A percentile compares a stretch with the other conserved stretches of the same genome.
phyloP scores from a whole-genome alignment of 2,888 invertebrate species.

The Zaprionus obscuricornis region DNA sequence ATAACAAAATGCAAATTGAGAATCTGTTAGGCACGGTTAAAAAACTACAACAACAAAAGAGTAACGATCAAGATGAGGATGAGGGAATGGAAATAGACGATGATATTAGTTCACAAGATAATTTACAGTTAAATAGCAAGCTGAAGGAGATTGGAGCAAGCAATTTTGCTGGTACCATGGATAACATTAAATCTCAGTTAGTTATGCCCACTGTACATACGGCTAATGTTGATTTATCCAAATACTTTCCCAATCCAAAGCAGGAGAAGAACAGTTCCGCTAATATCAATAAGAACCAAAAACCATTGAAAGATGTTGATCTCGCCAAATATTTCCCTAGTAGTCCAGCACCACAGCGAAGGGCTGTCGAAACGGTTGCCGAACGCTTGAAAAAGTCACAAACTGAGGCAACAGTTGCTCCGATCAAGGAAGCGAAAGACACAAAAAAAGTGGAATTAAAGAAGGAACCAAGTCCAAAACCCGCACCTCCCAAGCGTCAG shows the following conservation, averaged over 20 bases:
- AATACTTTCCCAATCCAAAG: slow-evolving; percentile 83
- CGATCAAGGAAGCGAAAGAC: slow-evolving; percentile 8
- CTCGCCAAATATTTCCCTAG: slow-evolving; percentile 83
- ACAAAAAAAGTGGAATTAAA: neutral
- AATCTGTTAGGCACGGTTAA: slow-evolving; percentile 73
- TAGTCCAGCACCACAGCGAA: slow-evolving; percentile 80
- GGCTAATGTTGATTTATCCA: slow-evolving; percentile 80
- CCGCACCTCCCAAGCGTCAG: slow-evolving; percentile 61
- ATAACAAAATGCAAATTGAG: slow-evolving; percentile 75
- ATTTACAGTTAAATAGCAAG: slow-evolving; percentile 69
- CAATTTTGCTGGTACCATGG: slow-evolving; percentile 82
- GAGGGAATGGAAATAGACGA: slow-evolving; percentile 74
- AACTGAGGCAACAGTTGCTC: slow-evolving; percentile 62
- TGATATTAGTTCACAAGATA: slow-evolving; percentile 50
- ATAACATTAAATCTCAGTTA: slow-evolving; percentile 81
- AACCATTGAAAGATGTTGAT: slow-evolving; percentile 82
- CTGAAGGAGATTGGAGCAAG: slow-evolving; percentile 82
- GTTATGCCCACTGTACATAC: slow-evolving; percentile 79
- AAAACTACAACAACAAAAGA: slow-evolving; percentile 53
- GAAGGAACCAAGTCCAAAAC: slow-evolving; percentile 31
- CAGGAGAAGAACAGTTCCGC: slow-evolving; percentile 70
- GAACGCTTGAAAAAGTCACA: slow-evolving; percentile 78
- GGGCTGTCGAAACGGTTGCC: slow-evolving; percentile 76
- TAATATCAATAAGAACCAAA: slow-evolving; percentile 81
- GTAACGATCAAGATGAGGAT: slow-evolving; percentile 53